These are phyloP conservation scores for Drosophila biarmipes DNA, from an alignment of 1,140 invertebrate genomes.

Conservation along the genomic window DNA sequence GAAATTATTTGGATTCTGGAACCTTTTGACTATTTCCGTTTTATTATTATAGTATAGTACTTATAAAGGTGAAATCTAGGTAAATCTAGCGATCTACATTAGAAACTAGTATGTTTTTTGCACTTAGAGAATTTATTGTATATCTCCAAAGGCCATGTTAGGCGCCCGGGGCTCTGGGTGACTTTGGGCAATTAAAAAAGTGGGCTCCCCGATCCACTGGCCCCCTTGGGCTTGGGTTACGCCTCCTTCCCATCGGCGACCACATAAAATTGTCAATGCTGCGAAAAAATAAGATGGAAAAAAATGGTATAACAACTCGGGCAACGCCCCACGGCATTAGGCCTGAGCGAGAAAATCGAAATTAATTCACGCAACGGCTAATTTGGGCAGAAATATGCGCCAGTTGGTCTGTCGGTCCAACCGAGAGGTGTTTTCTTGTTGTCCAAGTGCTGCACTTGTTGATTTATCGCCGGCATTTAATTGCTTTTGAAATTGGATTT, in stretches of 20 bases:
- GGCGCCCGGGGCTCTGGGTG: constrained; percentile 36
- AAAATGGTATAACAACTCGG: constrained; percentile 28
- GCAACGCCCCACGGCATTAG: constrained; percentile 47
- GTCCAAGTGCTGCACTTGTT: constrained; percentile 75
- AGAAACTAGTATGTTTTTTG: not conserved
- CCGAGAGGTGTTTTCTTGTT: constrained; percentile 70
- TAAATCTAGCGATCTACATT: too few species aligned
- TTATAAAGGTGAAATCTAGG: not conserved
- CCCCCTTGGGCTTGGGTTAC: not conserved
- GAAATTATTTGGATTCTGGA: too few species aligned
- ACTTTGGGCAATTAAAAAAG: constrained; percentile 56
- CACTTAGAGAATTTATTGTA: not conserved
- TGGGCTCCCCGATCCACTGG: constrained; percentile 7
- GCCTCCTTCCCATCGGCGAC: constrained; percentile 49
- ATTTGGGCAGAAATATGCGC: constrained; percentile 66
- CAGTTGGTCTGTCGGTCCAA: constrained; percentile 44
- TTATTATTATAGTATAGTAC: too few species aligned
- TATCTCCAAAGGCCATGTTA: constrained; percentile 26
- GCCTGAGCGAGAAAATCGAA: constrained; percentile 52
- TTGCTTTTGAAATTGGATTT: constrained; percentile 83
- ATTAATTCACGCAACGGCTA: constrained; percentile 73
- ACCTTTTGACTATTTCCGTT: too few species aligned
- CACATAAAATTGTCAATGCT: constrained; percentile 64
- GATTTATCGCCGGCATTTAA: constrained; percentile 79
- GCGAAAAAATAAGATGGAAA: constrained; percentile 6